Evolutionary conservation across 2,113 vertebrate genomes (phyloP), one percentile per base, ranked within the genome.

Genomic region (Cricetomys ansorgei): DNA sequence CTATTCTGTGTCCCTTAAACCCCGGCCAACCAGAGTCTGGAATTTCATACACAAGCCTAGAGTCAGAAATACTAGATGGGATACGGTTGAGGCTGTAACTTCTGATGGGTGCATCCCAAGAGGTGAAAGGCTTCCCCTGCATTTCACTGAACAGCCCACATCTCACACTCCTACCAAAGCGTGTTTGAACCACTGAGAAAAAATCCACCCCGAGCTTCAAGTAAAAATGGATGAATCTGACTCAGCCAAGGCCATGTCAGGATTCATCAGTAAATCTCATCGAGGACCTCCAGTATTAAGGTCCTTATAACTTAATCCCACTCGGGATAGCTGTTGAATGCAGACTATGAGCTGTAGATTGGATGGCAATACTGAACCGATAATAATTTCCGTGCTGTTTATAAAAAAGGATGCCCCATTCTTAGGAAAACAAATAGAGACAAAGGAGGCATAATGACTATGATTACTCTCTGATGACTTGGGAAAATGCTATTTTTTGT

Each of bases 401-500:
- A 69, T 65, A 40, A 64, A 48, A 88, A 16, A 55, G 29, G 81
- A 81, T 79, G 2, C 13, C 8, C 25, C 76, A 3, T 48, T 96
- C 73, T 93, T 92, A 53, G 19, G 59, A 75, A 96, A 87, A 89
- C 43, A 83, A 29, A 50, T 93, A 81, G 48, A 2, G 21, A 13
- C 53, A 90, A 40, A 67, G 72, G 65, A 59, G 13, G 27, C 12
- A 94, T 70, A 50, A 50, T 37, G 45, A 67, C 29, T 88, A 0
- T 40, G 23, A 67, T 73, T 88, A 85, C 57, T 94, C 65, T 90
- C 81, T 76, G 70, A 40, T 83, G 37, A 91, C 55, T 91, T 81
- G 48, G 23, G 37, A 37, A 57, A 84, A 92, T 76, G 31, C 23
- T 37, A 76, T 67, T 25, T 65, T 88, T 29, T 76, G 3, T 83